Conservation (phyloP, 1,140 invertebrate species). For the Drosophila nasuta region DNA sequence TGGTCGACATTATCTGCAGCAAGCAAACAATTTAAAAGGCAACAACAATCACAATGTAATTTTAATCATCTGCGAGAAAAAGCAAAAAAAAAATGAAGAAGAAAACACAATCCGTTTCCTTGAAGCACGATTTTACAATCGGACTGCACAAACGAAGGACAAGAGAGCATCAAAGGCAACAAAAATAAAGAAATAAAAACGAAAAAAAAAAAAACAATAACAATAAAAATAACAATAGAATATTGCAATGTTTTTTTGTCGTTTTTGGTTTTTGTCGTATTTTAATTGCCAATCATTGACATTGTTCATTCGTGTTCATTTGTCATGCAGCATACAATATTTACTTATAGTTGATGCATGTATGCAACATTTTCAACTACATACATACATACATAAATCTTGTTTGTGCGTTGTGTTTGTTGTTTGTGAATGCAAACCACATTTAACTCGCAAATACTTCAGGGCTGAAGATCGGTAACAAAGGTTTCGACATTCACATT, state of each 20-base stretch:
- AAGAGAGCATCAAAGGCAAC: conserved; percentile 10
- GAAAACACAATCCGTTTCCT: not conserved
- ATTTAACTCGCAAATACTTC: conserved; percentile 22
- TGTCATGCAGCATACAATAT: not conserved
- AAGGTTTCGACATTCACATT: not conserved
- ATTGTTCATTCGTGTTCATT: conserved; percentile 17
- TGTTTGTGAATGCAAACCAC: conserved; percentile 4
- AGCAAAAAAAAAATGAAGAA: not conserved
- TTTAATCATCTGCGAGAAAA: conserved; percentile 41
- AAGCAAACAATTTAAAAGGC: conserved; percentile 37
- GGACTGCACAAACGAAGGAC: conserved; percentile 21
- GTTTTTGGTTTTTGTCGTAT: not conserved
- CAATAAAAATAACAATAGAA: conserved; percentile 10
- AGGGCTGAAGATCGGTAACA: conserved; percentile 3
- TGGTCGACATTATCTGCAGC: conserved; percentile 31
- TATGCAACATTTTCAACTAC: not conserved
- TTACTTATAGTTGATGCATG: not conserved
- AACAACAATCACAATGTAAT: conserved; percentile 21
- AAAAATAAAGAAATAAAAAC: conserved; percentile 1
- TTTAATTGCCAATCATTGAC: conserved; percentile 43
- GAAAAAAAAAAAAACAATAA: not conserved
- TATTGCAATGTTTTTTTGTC: not conserved
- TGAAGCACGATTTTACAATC: conserved; percentile 27
- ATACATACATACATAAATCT: not conserved
- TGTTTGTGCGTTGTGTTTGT: not conserved